Conservation (phyloP, 2,113 vertebrate genomes). For the Accipiter virgatus region DNA sequence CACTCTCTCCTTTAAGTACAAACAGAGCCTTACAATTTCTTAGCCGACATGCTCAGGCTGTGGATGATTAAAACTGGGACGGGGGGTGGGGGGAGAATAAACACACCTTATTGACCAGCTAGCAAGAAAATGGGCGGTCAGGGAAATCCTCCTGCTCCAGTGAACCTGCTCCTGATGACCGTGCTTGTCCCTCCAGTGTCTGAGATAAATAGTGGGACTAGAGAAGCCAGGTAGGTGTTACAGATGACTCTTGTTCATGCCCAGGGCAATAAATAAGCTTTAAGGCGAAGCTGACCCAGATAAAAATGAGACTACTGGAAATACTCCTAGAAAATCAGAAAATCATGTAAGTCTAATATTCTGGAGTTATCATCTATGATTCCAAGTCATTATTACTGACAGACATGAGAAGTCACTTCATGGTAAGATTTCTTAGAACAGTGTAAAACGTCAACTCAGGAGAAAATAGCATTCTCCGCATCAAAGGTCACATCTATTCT, state of each 20-base stretch:
- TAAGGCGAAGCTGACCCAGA: background rate
- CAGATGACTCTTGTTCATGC: background rate
- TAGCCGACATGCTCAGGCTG: background rate
- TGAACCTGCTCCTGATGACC: background rate
- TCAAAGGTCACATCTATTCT: background rate
- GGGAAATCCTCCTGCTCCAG: background rate
- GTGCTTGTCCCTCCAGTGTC: rapidly evolving
- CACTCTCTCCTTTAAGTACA: background rate
- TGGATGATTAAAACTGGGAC: background rate
- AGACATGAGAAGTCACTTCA: background rate
- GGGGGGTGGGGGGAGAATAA: background rate
- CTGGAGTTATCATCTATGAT: background rate
- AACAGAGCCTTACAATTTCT: background rate
- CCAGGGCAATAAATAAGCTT: background rate
- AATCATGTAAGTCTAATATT: background rate
- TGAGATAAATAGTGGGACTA: background rate
- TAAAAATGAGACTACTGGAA: background rate
- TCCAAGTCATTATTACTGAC: background rate
- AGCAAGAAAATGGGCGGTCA: background rate
- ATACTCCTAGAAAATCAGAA: background rate
- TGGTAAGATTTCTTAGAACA: background rate
- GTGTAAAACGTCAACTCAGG: background rate
- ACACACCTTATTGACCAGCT: background rate
- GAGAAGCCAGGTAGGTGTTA: background rate
- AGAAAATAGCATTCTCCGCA: background rate